Conservation (phyloP, 1,140 invertebrate species). For the Gonatopus flavifemur region DNA sequence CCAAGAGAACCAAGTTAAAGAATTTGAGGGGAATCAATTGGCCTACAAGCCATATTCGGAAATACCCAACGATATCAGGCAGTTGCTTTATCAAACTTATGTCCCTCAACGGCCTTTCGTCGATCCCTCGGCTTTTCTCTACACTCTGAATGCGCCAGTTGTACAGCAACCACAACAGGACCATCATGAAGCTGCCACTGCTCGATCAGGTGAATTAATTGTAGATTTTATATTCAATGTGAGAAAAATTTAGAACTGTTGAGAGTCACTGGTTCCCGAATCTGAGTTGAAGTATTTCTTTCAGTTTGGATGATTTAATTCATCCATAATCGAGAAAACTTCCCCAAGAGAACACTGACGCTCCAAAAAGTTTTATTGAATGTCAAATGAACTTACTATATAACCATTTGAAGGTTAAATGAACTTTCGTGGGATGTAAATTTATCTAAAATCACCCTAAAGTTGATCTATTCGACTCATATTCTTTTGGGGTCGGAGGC, state of each 20-base stretch:
- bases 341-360: too few relatives aligned
- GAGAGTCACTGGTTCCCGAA: neutral
- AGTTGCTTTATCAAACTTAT: slow-evolving; percentile 40
- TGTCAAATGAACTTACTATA: too few relatives aligned
- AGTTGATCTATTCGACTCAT: too few relatives aligned
- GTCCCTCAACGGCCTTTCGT: slow-evolving; percentile 42
- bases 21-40: slow-evolving; percentile 7
- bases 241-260: neutral
- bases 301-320: neutral
- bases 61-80: slow-evolving; percentile 41
- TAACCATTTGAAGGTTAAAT: too few relatives aligned
- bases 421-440: too few relatives aligned
- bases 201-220: neutral
- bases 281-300: neutral
- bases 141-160: slow-evolving; percentile 22
- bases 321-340: neutral
- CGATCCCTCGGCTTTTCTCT: slow-evolving; percentile 43
- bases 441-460: too few relatives aligned
- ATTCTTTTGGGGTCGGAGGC: too few relatives aligned
- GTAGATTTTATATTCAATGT: neutral
- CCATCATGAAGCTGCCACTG: slow-evolving; percentile 2
- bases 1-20: neutral
- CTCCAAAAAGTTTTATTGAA: too few relatives aligned
- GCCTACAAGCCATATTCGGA: slow-evolving; percentile 42
- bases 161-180: slow-evolving; percentile 3